phyloP scores from a whole-genome alignment of 2,113 vertebrate species.

The Emydura subglobosa region DNA sequence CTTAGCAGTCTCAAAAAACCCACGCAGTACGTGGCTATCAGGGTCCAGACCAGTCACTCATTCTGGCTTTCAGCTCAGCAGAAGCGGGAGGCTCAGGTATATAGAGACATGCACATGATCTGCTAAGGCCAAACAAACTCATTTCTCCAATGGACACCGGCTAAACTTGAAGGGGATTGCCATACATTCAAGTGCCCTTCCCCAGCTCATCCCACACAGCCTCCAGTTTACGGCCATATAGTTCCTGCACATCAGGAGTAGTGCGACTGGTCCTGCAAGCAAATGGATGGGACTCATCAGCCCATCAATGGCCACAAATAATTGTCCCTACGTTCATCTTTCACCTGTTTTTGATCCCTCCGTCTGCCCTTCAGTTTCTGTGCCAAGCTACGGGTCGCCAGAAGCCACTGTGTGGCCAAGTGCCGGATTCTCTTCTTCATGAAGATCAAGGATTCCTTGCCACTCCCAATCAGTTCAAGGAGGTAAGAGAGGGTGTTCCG shows the following conservation, averaged over 20 bases:
- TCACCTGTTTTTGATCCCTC: constrained; percentile 88
- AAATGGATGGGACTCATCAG: rapidly evolving
- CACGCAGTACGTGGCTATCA: background rate
- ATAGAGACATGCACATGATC: rapidly evolving
- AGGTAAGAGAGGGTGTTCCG: constrained; percentile 87
- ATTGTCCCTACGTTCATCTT: background rate
- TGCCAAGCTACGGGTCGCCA: constrained; percentile 85
- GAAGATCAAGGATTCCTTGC: constrained; percentile 96
- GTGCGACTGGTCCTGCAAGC: rapidly evolving
- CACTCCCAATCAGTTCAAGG: constrained; percentile 91
- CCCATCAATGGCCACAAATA: rapidly evolving
- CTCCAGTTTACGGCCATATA: background rate
- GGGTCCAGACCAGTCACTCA: rapidly evolving
- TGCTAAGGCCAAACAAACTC: background rate
- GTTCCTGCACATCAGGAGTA: rapidly evolving
- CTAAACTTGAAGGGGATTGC: rapidly evolving
- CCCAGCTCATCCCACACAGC: background rate
- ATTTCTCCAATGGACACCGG: background rate
- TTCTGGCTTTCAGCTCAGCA: rapidly evolving
- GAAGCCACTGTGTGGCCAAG: constrained; percentile 89
- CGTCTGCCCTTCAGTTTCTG: constrained; percentile 79
- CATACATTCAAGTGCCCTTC: rapidly evolving
- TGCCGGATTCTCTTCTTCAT: constrained; percentile 94
- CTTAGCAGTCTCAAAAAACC: background rate
- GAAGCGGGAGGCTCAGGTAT: rapidly evolving